Percentiles rank a stretch among this genome's conserved stretches.
Conservation (phyloP, 1,140 invertebrate species). For the Monomorium pharaonis region DNA sequence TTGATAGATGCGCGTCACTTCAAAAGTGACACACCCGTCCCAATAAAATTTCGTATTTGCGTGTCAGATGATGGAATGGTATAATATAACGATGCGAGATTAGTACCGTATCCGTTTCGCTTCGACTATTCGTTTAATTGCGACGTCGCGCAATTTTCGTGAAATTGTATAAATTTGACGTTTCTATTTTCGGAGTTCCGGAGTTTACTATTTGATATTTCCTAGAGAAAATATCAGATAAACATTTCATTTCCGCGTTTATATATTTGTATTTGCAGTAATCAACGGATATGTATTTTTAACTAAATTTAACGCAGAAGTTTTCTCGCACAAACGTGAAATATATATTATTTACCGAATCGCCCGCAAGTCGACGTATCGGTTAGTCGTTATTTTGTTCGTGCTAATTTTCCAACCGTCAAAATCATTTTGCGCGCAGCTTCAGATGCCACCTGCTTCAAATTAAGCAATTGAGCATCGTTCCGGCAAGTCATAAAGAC, state of each 20-base stretch:
- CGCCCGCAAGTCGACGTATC: not conserved
- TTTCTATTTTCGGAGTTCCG: not conserved
- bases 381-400: not conserved
- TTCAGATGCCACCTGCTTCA: slow-evolving; percentile 35
- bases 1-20: not conserved
- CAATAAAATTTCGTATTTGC: slow-evolving; percentile 15
- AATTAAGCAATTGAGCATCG: not conserved
- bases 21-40: not conserved
- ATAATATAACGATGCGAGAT: not conserved
- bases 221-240: not conserved
- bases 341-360: slow-evolving; percentile 4
- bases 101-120: not conserved
- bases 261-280: not conserved
- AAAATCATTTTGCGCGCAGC: slow-evolving; percentile 1
- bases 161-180: slow-evolving; percentile 10
- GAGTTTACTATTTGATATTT: not conserved
- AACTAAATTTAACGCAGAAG: not conserved
- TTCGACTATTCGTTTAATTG: not conserved
- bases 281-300: not conserved
- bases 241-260: slow-evolving; percentile 1
- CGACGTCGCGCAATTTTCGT: not conserved
- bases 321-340: not conserved
- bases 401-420: slow-evolving; percentile 18
- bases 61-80: slow-evolving; percentile 7
- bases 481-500: slow-evolving; percentile 25